Evolutionary conservation across 64 coral and sea anemone genomes (phyloP).

Genomic region (Pocillopora verrucosa): DNA sequence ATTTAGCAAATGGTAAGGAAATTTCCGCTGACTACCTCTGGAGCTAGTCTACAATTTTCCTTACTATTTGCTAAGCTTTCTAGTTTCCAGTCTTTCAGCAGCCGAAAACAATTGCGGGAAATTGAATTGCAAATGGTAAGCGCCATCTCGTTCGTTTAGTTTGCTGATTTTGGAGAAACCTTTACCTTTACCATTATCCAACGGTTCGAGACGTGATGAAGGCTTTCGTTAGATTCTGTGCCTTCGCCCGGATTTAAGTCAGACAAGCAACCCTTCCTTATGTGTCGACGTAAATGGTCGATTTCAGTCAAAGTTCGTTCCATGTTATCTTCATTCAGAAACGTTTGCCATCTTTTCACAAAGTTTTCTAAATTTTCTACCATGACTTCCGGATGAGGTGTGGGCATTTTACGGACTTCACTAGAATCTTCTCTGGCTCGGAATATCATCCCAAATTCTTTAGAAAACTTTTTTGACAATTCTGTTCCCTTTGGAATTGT

Average conservation of each 20-base stretch:
- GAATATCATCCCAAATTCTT: conserved; percentile 40
- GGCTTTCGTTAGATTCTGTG: not conserved
- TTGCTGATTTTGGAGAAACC: too few relatives aligned
- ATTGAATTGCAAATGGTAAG: too few relatives aligned
- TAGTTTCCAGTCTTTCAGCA: too few relatives aligned
- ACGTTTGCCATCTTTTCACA: conserved; percentile 5
- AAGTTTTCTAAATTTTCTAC: conserved; percentile 44
- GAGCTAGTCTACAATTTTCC: too few relatives aligned
- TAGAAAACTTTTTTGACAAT: conserved; percentile 30
- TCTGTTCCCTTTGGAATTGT: not conserved
- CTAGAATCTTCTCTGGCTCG: conserved; percentile 24
- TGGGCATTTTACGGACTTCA: not conserved
- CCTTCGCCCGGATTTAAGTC: not conserved
- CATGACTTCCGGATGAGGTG: conserved; percentile 29
- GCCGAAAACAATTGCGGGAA: too few relatives aligned
- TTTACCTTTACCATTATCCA: too few relatives aligned
- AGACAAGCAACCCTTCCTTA: not conserved
- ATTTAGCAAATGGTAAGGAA: too few relatives aligned
- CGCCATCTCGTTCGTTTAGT: too few relatives aligned
- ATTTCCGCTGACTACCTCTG: too few relatives aligned
- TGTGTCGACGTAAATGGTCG: not conserved
- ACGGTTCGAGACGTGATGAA: not conserved
- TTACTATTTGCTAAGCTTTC: too few relatives aligned
- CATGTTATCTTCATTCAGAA: not conserved
- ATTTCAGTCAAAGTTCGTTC: not conserved